Percentiles rank a stretch among this genome's conserved stretches.
phyloP scores from a whole-genome alignment of 2,797 vertebrate species.

The Oreochromis grahami region DNA sequence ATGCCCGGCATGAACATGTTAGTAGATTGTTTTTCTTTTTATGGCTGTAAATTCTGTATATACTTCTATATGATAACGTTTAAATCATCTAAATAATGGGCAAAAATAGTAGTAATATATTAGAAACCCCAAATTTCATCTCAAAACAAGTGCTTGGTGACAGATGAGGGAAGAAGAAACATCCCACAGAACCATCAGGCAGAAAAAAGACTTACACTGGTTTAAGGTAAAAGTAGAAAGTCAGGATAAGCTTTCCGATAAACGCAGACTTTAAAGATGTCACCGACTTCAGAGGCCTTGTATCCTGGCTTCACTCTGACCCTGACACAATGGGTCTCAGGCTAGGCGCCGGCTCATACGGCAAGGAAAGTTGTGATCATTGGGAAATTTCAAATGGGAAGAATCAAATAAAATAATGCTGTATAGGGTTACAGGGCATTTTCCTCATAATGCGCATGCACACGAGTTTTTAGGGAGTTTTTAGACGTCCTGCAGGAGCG shows the following conservation, averaged over 20 bases:
- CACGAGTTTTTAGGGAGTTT: accelerated
- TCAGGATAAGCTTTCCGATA: neutral
- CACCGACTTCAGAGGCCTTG: neutral
- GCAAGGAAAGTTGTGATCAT: neutral
- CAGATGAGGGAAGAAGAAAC: neutral
- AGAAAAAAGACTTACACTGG: neutral
- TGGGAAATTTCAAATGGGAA: neutral
- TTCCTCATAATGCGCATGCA: neutral
- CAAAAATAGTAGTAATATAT: neutral
- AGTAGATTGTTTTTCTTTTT: constrained; percentile 39
- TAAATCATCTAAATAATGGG: neutral
- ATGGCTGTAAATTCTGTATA: neutral
- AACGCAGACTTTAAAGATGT: neutral
- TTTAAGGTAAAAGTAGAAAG: neutral
- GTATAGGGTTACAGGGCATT: neutral
- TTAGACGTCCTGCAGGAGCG: neutral
- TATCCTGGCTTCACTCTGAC: neutral
- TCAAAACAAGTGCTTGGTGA: neutral
- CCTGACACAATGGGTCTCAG: neutral
- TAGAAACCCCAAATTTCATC: neutral
- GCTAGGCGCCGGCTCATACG: accelerated
- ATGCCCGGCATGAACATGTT: constrained; percentile 88
- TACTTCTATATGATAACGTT: neutral
- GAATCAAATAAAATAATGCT: neutral
- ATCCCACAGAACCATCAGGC: neutral